A percentile compares a stretch with the other conserved stretches of the same genome.
Evolutionary conservation across 2,797 vertebrate species (phyloP).

Genomic region (Sebastes melanostomus): DNA sequence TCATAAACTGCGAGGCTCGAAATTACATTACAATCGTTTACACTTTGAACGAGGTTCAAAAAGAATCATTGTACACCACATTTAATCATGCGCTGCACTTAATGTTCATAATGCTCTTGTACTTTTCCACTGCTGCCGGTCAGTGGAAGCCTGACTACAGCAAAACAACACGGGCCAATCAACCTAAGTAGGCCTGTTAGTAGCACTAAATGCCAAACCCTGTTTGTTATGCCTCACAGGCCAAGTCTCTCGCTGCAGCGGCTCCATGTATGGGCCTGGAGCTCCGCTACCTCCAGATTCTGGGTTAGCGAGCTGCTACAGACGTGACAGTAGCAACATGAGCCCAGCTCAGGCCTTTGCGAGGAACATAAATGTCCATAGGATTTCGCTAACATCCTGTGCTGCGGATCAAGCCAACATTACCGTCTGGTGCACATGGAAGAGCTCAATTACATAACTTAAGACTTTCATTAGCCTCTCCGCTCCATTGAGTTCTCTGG

Average conservation of each 20-base stretch:
- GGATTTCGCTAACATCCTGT: conserved; percentile 61
- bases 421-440: conserved; percentile 72
- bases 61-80: conserved; percentile 53
- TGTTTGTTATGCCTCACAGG: conserved; percentile 63
- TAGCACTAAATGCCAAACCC: conserved; percentile 62
- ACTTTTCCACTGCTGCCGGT: conserved; percentile 68
- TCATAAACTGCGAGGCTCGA: conserved; percentile 61
- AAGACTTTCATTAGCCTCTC: conserved; percentile 78
- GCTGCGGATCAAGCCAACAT: conserved; percentile 55
- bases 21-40: conserved; percentile 59
- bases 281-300: conserved; percentile 2
- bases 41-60: conserved; percentile 65
- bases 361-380: conserved; percentile 46
- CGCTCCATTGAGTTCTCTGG: conserved; percentile 74
- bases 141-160: conserved; percentile 46
- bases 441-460: conserved; percentile 81
- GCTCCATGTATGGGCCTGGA: conserved; percentile 61
- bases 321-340: conserved; percentile 45
- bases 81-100: conserved; percentile 56
- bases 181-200: conserved; percentile 57
- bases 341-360: conserved; percentile 19
- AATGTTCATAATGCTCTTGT: conserved; percentile 58
- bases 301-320: conserved; percentile 24
- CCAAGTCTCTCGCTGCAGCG: conserved; percentile 44
- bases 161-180: conserved; percentile 62